Percentiles rank a stretch among this genome's conserved stretches.
phyloP scores from a whole-genome alignment of 2,888 invertebrate species.

The Pediacus dermestoides region DNA sequence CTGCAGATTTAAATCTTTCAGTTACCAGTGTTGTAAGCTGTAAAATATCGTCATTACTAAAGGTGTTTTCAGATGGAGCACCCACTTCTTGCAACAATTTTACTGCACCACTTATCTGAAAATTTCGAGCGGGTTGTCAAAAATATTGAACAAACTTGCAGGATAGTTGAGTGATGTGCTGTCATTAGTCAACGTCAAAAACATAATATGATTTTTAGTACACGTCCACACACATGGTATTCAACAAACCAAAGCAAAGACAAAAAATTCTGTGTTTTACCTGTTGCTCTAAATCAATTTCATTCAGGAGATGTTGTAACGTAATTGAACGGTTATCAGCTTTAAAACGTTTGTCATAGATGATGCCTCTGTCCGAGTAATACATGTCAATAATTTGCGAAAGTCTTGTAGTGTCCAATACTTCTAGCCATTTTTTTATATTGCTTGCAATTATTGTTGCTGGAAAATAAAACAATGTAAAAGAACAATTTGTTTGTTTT shows the following conservation, averaged over 20 bases:
- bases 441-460: conserved; percentile 31
- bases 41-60: conserved; percentile 49
- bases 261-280: conserved; percentile 21
- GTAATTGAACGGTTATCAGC: conserved; percentile 57
- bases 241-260: too few species aligned
- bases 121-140: background rate
- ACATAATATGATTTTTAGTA: background rate
- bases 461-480: too few species aligned
- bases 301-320: conserved; percentile 49
- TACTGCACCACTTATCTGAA: conserved; percentile 41
- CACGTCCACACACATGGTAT: too few species aligned
- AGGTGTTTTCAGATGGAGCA: conserved; percentile 31
- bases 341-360: conserved; percentile 55
- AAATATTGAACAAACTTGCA: background rate
- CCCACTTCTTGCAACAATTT: conserved; percentile 40
- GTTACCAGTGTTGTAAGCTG: conserved; percentile 52
- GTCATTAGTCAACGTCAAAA: background rate
- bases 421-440: conserved; percentile 22
- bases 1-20: conserved; percentile 52
- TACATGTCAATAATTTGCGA: conserved; percentile 49
- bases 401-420: conserved; percentile 27
- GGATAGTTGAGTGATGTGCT: background rate
- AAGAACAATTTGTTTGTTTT: too few species aligned
- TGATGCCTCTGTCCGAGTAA: conserved; percentile 61
- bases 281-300: conserved; percentile 49